Base-by-base conservation (phyloP, 35 echinoderm and acorn worm species). In the Patiria miniata region DNA sequence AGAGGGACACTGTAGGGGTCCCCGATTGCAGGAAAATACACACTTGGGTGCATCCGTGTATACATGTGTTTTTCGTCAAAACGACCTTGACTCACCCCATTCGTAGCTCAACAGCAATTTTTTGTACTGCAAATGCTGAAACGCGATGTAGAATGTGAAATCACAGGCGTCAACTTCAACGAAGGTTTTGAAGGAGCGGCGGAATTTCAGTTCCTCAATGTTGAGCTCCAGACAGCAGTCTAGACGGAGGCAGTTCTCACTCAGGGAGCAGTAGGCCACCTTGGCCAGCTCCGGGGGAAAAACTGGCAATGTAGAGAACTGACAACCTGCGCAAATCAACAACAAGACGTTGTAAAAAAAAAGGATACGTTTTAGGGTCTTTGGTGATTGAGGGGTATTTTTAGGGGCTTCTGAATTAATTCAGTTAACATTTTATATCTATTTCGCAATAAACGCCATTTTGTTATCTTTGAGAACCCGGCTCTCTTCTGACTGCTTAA, bases 211-310 rank as follows among this genome's bases (percentile, higher is more conserved):
- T 37, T 9, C 2, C 0, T 73, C 0, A 14, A 86, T 73, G 60
- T 26, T 77, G 37, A 80, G 78, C 38, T 80, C 78, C 14, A 86
- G 84, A 18, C 84, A 86, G 8, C 55, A 36, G 19, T 86, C 84
- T 14, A 86, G 19, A 57, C 36, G 55, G 39, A 73, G 84, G 39
- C 84, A 86, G 84, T 76, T 77, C 12, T 86, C 84, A 76, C 60
- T 77, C 58, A 86, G 38, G 17, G 84, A 77, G 37, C 55, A 57
- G 42, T 77, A 86, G 34, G 84, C 84, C 28, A 86, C 38, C 36
- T 86, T 86, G 36, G 84, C 84, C 29, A 77, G 4, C 32, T 77
- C 58, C 34, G 30, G 36, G 36, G 84, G 37, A 12, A 86, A 77
- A 15, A 17, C 21, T 77, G 84, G 84, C 21, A 73, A 17, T 0